phyloP scores from a whole-genome alignment of 2,888 invertebrate genomes.

The Clostera curtula region DNA sequence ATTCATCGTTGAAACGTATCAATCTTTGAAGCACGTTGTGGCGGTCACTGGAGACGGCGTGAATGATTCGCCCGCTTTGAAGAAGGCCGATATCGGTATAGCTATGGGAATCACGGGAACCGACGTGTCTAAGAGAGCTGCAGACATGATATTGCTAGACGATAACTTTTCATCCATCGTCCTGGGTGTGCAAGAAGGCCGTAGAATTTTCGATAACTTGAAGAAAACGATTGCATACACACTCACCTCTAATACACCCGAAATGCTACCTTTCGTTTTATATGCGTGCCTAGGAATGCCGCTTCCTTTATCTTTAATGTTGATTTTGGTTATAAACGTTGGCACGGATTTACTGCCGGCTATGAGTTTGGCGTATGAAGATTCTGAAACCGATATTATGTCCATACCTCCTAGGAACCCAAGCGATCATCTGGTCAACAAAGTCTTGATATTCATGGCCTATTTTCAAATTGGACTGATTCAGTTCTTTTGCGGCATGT shows the following conservation, averaged over 20 bases:
- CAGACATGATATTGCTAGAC: conserved; percentile 92
- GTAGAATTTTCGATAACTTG: conserved; percentile 88
- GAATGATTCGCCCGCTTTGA: conserved; percentile 90
- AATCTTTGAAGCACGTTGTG: conserved; percentile 84
- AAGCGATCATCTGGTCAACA: conserved; percentile 70
- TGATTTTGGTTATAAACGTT: conserved; percentile 83
- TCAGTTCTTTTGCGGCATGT: conserved; percentile 87
- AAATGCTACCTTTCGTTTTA: conserved; percentile 87
- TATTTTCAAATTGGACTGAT: conserved; percentile 92
- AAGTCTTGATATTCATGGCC: conserved; percentile 82
- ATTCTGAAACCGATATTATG: conserved; percentile 86
- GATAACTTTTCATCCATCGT: conserved; percentile 94
- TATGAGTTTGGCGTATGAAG: conserved; percentile 86
- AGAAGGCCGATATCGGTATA: conserved; percentile 88
- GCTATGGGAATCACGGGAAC: conserved; percentile 88
- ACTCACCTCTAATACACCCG: conserved; percentile 87
- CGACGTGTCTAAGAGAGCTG: conserved; percentile 90
- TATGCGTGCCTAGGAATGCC: conserved; percentile 85
- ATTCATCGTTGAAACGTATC: conserved; percentile 85
- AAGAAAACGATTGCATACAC: conserved; percentile 92
- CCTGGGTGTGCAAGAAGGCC: conserved; percentile 86
- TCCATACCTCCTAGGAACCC: conserved; percentile 71
- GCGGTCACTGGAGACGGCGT: conserved; percentile 94
- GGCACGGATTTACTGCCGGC: conserved; percentile 87
- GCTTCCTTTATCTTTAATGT: conserved; percentile 76